phyloP scores from a whole-genome alignment of 2,113 vertebrate genomes.

The Cariama cristata region DNA sequence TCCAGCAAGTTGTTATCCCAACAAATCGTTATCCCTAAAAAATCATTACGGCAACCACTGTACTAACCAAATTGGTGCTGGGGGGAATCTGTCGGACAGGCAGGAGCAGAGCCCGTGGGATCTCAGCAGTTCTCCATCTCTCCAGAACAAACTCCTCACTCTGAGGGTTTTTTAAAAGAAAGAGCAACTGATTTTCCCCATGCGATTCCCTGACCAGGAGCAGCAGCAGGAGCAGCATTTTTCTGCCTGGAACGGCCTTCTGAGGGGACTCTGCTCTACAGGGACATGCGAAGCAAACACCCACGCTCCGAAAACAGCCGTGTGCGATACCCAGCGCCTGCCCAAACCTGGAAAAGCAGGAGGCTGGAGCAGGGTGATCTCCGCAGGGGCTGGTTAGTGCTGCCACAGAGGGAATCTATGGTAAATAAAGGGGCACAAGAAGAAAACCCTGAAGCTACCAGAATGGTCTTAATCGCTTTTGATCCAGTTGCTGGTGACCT shows the following conservation, averaged over 20 bases:
- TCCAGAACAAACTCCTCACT: background rate
- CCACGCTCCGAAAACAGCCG: background rate
- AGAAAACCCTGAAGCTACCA: background rate
- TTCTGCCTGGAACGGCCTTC: background rate
- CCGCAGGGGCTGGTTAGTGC: background rate
- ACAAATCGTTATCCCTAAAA: background rate
- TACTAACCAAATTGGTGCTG: background rate
- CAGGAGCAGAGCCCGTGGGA: background rate
- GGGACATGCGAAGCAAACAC: background rate
- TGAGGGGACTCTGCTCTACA: background rate
- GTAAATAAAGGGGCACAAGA: background rate
- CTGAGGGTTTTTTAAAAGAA: background rate
- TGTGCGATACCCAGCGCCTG: background rate
- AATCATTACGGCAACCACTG: background rate
- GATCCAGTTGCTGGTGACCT: background rate
- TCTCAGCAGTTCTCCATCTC: background rate
- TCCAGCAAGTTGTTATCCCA: background rate
- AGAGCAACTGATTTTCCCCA: background rate
- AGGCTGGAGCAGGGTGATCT: background rate
- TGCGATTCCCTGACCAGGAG: background rate
- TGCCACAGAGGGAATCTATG: background rate
- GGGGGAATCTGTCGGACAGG: background rate
- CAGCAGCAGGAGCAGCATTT: background rate
- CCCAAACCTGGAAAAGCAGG: background rate
- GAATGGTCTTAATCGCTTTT: background rate